These are phyloP conservation scores for Carapus acus DNA, from an alignment of 2,797 vertebrate genomes.

Conservation along the genomic window DNA sequence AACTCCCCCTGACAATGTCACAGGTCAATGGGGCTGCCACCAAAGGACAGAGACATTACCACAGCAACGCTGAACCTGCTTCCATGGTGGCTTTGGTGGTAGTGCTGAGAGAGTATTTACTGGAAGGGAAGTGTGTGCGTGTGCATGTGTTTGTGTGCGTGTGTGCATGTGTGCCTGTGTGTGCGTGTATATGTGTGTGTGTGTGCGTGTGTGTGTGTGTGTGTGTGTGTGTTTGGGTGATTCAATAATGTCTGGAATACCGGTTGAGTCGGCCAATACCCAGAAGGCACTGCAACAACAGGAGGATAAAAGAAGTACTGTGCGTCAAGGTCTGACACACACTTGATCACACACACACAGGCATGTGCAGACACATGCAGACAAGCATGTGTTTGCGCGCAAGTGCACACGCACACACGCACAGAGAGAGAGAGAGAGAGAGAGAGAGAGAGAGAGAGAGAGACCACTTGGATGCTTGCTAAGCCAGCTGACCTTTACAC, in stretches of 20 bases:
- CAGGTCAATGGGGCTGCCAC: constrained; percentile 53
- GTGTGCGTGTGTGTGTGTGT: constrained; percentile 6
- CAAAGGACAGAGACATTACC: constrained; percentile 39
- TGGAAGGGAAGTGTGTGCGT: constrained; percentile 48
- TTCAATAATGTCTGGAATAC: constrained; percentile 44
- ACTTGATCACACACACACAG: constrained; percentile 14
- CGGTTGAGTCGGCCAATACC: constrained; percentile 63
- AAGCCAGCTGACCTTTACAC: constrained; percentile 66
- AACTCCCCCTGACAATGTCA: constrained; percentile 48
- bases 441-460: constrained; percentile 27
- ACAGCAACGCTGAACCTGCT: constrained; percentile 51
- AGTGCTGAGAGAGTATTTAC: constrained; percentile 55
- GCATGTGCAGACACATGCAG: too few relatives aligned
- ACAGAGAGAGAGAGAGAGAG: constrained; percentile 9
- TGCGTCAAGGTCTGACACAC: constrained; percentile 47
- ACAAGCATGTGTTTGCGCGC: too few relatives aligned
- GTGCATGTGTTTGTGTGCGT: constrained; percentile 12
- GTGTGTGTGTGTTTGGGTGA: constrained; percentile 22
- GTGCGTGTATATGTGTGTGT: constrained; percentile 21
- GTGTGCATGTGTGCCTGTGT: constrained; percentile 14
- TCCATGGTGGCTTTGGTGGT: constrained; percentile 49
- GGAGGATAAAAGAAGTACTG: constrained; percentile 60
- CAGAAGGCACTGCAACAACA: constrained; percentile 54
- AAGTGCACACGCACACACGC: constrained; percentile 20
- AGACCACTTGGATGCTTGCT: constrained; percentile 51